Conservation (phyloP, 2,797 vertebrate genomes). For the Bradypodion ventrale region DNA sequence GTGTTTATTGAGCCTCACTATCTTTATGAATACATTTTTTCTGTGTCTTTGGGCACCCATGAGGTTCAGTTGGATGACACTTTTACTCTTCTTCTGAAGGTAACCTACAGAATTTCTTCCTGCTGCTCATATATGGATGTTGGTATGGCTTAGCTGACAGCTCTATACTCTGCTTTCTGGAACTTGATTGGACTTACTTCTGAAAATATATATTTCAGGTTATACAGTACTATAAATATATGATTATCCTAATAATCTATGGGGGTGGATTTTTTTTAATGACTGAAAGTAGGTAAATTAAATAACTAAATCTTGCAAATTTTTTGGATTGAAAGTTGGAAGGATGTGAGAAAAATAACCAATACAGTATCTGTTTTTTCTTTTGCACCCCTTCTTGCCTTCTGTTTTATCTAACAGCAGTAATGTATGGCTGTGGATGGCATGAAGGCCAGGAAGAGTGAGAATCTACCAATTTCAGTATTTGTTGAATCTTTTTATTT, state of each 20-base stretch:
- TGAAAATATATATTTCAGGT: neutral
- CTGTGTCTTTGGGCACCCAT: too few species aligned
- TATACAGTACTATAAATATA: neutral
- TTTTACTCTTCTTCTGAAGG: too few species aligned
- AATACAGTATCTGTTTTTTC: neutral
- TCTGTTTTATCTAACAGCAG: neutral
- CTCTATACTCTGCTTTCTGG: neutral
- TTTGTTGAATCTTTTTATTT: conserved; percentile 10
- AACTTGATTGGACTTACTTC: neutral
- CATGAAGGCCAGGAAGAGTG: too few species aligned
- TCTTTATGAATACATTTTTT: too few species aligned
- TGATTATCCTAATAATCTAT: neutral
- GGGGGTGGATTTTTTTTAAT: neutral
- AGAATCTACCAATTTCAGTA: neutral
- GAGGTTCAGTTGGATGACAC: too few species aligned
- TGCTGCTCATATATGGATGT: too few species aligned
- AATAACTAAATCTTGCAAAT: neutral
- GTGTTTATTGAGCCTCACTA: too few species aligned
- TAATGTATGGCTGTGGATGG: neutral
- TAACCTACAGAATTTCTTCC: too few species aligned
- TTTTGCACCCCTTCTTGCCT: neutral
- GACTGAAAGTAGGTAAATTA: neutral
- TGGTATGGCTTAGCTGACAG: too few species aligned
- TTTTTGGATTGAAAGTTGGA: neutral
- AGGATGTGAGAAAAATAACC: neutral